Conservation (phyloP, 2,888 invertebrate genomes). For the Idaea straminata region DNA sequence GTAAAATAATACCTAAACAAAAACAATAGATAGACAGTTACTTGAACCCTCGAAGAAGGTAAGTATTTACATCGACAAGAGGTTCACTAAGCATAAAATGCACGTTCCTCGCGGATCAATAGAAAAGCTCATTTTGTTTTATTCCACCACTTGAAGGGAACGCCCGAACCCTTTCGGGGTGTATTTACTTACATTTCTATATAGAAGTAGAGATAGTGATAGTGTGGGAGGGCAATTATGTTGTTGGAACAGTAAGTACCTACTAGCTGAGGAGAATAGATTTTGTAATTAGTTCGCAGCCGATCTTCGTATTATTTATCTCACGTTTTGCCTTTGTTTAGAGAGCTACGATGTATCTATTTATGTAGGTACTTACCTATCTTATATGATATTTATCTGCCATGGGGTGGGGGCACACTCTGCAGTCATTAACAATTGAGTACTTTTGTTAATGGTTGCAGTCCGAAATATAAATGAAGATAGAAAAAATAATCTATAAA, state of each 20-base stretch:
- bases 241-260: slow-evolving; percentile 50
- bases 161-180: slow-evolving; percentile 67
- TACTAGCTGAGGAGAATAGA: slow-evolving; percentile 40
- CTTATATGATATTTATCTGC: background rate
- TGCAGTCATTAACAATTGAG: background rate
- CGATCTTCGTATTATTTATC: slow-evolving; percentile 6
- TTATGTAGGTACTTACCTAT: slow-evolving; percentile 3
- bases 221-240: slow-evolving; percentile 51
- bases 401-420: slow-evolving; percentile 10
- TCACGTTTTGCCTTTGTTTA: slow-evolving; percentile 7
- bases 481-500: no score
- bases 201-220: slow-evolving; percentile 44
- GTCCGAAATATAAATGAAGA: no score
- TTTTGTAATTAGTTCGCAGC: slow-evolving; percentile 29
- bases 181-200: slow-evolving; percentile 57
- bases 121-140: slow-evolving; percentile 71
- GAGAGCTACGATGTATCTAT: background rate
- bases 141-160: slow-evolving; percentile 59
- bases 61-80: slow-evolving; percentile 18
- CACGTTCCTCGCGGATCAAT: slow-evolving; percentile 58
- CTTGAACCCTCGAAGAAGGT: background rate
- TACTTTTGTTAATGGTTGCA: no score
- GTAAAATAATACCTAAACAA: background rate
- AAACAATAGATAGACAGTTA: background rate
- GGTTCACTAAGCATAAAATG: slow-evolving; percentile 54